Percentiles rank a stretch among this genome's conserved stretches.
Conservation (phyloP, 1,140 invertebrate species). For the Oryctes rhinoceros region DNA sequence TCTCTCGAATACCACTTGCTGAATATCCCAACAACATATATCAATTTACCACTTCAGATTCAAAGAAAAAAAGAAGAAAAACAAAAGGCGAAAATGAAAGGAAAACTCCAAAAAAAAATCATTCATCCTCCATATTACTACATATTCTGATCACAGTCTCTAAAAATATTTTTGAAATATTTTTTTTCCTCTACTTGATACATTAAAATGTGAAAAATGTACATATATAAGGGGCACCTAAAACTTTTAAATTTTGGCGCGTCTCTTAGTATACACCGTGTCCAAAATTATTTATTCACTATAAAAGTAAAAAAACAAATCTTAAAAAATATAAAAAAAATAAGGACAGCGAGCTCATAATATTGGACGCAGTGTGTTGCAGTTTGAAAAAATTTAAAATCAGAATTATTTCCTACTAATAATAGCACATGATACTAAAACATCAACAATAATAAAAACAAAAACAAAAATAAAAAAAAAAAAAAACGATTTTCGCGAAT, state of each 20-base stretch:
- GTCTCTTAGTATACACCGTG: no score
- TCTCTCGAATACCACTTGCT: no score
- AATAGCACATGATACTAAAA: not conserved
- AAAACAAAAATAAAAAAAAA: not conserved
- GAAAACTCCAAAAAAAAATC: not conserved
- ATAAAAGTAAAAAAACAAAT: no score
- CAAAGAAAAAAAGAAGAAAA: not conserved
- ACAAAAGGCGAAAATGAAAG: not conserved
- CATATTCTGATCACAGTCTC: conserved; percentile 12
- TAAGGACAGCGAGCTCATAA: no score
- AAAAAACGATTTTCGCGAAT: not conserved
- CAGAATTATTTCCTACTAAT: not conserved
- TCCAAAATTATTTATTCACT: no score
- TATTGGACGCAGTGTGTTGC: no score
- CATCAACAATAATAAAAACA: not conserved
- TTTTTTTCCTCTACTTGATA: not conserved
- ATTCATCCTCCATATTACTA: conserved; percentile 9
- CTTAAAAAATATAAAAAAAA: no score
- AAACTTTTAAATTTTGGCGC: no score
- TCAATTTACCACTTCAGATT: not conserved
- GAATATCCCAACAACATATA: no score
- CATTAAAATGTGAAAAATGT: no score
- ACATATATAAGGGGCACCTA: no score
- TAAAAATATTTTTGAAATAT: conserved; percentile 8
- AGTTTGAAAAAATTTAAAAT: no score